Base-by-base conservation (phyloP, 1,140 invertebrate species). In the Bombus sibiricus region DNA sequence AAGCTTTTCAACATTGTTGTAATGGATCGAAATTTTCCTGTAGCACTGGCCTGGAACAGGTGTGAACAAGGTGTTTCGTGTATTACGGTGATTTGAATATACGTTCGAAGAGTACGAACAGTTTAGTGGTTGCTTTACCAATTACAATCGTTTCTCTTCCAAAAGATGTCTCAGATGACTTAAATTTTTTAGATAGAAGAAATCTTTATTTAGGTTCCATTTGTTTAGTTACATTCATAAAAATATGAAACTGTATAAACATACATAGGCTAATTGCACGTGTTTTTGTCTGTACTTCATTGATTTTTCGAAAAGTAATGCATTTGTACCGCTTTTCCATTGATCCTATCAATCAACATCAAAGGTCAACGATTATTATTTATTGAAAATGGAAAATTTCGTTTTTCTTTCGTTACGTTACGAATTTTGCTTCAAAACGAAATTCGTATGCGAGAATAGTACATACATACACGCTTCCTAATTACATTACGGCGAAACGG, bases 401-500 rank as follows among this genome's bases (percentile, higher is more conserved):
- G 66, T 39, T 25, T 39, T 3, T 69, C 12, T 5, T 25, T 22
- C 18, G 47, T 69, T 37, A 25, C 34, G n/a, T 5, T 28, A 2
- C 75, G 13, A 34, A 32, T 15, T 32, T 37, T 25, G 22, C 10
- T 47, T 18, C 1, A 43, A 10, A 28, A 43, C 68, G 6, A 41
- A 22, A 34, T 73, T 62, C 43, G 34, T 43, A 62, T 5, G 47
- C 59, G 41, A 66, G 73, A 68, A 25, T 28, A 3, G 34, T 34
- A n/a, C 34, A 22, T 53, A 2, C 47, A 22, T 53, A 32, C 57
- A 77, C 41, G 77, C 69, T 77, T 83, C 62, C 69, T 53, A 77
- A 69, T 74, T 74, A 47, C 80, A 53, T 82, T 62, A 18, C 34
- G 37, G 32, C 53, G 53, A 39, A 73, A 74, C 41, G n/a, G 71